Evolutionary conservation across 2,888 invertebrate species (phyloP).

Genomic region (Chesias legatella): DNA sequence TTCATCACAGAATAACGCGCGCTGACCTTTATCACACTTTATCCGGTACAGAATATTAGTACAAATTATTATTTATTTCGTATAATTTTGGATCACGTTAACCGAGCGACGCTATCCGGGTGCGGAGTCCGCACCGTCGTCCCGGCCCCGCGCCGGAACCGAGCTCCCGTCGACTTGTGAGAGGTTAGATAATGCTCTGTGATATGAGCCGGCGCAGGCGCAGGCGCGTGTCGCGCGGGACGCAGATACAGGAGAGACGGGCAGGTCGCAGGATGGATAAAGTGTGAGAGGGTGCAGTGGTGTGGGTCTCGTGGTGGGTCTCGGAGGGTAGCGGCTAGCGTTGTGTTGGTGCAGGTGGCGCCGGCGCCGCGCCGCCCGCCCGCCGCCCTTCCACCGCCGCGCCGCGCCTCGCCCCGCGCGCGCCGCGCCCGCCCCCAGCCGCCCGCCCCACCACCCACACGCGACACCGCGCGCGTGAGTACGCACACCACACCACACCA

Average conservation of each 20-base stretch:
- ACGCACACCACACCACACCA: conserved; percentile 33
- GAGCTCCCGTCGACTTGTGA: no score
- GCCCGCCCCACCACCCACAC: conserved; percentile 71
- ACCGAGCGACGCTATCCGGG: background rate
- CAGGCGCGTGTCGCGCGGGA: no score
- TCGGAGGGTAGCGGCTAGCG: conserved; percentile 32
- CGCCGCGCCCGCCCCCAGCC: conserved; percentile 68
- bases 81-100: background rate
- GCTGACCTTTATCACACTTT: conserved; percentile 49
- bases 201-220: no score
- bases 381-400: conserved; percentile 80
- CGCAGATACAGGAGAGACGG: background rate
- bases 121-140: no score
- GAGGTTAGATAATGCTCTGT: no score
- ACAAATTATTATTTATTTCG: conserved; percentile 14
- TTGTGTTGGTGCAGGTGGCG: conserved; percentile 68
- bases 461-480: conserved; percentile 9
- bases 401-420: conserved; percentile 78
- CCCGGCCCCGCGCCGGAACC: no score
- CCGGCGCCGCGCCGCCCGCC: conserved; percentile 72
- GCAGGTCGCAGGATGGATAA: conserved; percentile 6
- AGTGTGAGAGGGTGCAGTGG: conserved; percentile 23
- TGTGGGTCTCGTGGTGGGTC: conserved; percentile 14
- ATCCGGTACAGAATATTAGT: conserved; percentile 26
- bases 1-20: conserved; percentile 36